These are phyloP conservation scores for Cricetomys ansorgei DNA, from an alignment of 2,113 vertebrate species.

Conservation along the genomic window DNA sequence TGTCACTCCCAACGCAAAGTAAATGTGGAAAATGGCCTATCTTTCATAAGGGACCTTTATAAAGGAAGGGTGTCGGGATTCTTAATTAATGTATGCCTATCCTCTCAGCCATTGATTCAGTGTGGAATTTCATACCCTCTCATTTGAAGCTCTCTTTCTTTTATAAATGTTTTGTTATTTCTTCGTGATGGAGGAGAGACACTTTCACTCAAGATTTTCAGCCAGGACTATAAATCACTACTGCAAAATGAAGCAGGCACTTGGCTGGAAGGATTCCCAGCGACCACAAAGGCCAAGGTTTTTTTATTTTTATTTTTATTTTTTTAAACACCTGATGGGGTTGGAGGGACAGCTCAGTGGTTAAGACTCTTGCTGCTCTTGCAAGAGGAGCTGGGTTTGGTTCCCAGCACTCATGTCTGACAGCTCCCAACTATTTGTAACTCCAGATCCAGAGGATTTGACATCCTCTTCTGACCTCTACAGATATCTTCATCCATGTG, in stretches of 20 bases:
- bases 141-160: slow-evolving; percentile 69
- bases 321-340: background rate
- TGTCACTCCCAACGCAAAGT: slow-evolving; percentile 86
- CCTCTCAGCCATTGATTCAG: slow-evolving; percentile 76
- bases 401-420: background rate
- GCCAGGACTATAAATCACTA: slow-evolving; percentile 73
- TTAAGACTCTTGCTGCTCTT: background rate
- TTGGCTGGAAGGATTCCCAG: slow-evolving; percentile 60
- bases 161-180: slow-evolving; percentile 70
- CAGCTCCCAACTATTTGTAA: no score
- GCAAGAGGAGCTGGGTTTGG: background rate
- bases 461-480: background rate
- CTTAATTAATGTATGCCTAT: slow-evolving; percentile 86
- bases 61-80: slow-evolving; percentile 85
- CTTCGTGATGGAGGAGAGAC: slow-evolving; percentile 73
- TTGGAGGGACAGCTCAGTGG: background rate
- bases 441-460: no score
- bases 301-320: background rate
- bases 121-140: slow-evolving; percentile 45
- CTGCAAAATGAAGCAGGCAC: slow-evolving; percentile 51
- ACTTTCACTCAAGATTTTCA: slow-evolving; percentile 58
- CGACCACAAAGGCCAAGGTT: slow-evolving; percentile 47
- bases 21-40: slow-evolving; percentile 88
- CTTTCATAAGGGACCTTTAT: slow-evolving; percentile 84
- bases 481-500: background rate